Conservation (phyloP, 2,113 vertebrate species). For the Muscicapa adusta region DNA sequence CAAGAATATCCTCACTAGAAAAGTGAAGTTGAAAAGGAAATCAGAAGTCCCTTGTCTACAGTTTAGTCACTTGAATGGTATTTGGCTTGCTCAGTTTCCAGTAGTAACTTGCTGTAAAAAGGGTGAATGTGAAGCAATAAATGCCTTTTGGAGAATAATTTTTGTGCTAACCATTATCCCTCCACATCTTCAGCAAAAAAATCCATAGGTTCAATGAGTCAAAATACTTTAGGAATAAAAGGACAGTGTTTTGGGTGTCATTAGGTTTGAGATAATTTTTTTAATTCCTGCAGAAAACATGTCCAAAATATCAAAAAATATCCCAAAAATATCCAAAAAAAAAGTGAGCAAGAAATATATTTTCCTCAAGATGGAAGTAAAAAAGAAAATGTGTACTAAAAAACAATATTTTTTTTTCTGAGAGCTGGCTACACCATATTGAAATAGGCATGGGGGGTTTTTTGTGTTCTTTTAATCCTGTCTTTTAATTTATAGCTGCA, state of each 20-base stretch:
- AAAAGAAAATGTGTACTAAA: neutral
- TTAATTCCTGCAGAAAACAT: neutral
- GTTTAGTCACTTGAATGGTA: neutral
- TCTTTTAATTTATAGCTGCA: neutral
- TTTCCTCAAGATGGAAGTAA: neutral
- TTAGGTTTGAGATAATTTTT: neutral
- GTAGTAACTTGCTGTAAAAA: neutral
- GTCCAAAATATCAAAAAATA: neutral
- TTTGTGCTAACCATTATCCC: neutral
- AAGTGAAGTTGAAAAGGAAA: neutral
- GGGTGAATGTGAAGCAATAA: neutral
- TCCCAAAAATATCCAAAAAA: no score
- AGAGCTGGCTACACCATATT: neutral
- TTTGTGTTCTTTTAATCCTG: neutral
- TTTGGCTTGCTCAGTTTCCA: neutral
- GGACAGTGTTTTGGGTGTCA: fast-evolving
- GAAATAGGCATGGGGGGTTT: neutral
- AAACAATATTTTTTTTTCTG: neutral
- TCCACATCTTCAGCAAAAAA: neutral
- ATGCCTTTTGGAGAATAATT: neutral
- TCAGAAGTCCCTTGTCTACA: neutral
- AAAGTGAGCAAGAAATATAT: neutral
- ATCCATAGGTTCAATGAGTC: neutral
- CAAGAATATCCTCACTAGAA: neutral
- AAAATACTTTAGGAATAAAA: neutral